These are phyloP conservation scores for Crotophaga sulcirostris DNA, from an alignment of 2,113 vertebrate genomes.

Conservation along the genomic window DNA sequence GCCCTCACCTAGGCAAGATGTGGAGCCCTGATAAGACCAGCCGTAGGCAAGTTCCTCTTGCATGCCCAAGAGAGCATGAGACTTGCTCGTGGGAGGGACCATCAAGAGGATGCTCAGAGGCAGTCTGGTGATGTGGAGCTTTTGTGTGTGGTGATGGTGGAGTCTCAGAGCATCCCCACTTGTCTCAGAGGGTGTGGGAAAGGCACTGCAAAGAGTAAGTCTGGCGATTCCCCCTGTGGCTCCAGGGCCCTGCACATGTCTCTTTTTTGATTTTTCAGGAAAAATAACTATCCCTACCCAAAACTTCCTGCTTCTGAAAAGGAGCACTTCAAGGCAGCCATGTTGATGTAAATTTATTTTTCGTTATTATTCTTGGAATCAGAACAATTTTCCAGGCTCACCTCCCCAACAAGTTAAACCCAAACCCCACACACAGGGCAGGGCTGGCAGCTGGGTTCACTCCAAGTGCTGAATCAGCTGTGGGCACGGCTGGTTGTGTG, in stretches of 20 bases:
- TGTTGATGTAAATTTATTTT: not conserved
- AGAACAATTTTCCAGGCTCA: not conserved
- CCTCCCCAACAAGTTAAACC: not conserved
- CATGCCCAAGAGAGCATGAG: not conserved
- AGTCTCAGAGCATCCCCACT: not conserved
- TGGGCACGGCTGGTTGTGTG: fast-evolving
- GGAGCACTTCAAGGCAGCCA: not conserved
- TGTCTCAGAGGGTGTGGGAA: not conserved
- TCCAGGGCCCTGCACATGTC: not conserved
- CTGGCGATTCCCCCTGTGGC: fast-evolving
- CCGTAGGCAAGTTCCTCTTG: not conserved
- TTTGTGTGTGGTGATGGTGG: not conserved
- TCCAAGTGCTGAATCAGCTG: not conserved
- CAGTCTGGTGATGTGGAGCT: not conserved
- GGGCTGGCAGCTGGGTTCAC: not conserved
- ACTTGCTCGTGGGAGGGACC: not conserved
- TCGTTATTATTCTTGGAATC: not conserved
- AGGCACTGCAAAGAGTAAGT: not conserved
- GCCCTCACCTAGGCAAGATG: not conserved
- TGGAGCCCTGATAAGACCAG: fast-evolving
- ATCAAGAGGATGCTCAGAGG: not conserved
- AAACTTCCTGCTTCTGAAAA: not conserved
- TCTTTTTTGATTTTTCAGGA: not conserved
- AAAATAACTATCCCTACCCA: not conserved
- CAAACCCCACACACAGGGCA: not conserved